Conservation (phyloP, 2,113 vertebrate species). For the Vidua chalybeata region DNA sequence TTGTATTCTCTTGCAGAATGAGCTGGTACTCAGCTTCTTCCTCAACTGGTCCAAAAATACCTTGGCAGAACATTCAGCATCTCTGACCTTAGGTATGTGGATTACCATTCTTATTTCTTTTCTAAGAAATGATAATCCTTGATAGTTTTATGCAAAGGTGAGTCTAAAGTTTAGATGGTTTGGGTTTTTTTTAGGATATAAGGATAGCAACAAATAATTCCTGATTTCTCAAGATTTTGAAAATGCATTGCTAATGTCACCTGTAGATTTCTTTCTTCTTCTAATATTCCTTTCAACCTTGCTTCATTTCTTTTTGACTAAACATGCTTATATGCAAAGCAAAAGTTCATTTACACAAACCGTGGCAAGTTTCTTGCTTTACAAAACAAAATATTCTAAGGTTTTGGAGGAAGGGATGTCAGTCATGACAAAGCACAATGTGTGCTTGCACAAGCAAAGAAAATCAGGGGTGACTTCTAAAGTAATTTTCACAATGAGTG, state of each 20-base stretch:
- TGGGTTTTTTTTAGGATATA: neutral
- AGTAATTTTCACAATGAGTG: slow-evolving; percentile 24
- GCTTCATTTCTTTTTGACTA: neutral
- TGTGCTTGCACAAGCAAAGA: neutral
- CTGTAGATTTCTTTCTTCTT: neutral
- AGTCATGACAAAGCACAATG: neutral
- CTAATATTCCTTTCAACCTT: neutral
- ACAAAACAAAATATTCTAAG: neutral
- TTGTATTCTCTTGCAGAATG: slow-evolving; percentile 75
- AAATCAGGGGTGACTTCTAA: slow-evolving; percentile 20
- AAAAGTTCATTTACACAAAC: neutral
- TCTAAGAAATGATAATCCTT: neutral
- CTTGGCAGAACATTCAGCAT: neutral
- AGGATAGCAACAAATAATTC: neutral
- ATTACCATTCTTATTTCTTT: neutral
- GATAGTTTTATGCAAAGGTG: neutral
- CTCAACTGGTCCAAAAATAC: slow-evolving; percentile 75
- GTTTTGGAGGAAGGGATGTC: neutral
- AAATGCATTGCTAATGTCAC: neutral
- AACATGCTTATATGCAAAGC: neutral
- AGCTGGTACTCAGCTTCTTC: slow-evolving; percentile 83
- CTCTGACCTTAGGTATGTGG: slow-evolving; percentile 47
- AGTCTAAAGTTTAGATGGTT: neutral
- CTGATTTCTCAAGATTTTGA: neutral
- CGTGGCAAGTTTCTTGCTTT: neutral